Base-by-base conservation (phyloP, 2,113 vertebrate species). In the Beaufortia kweichowensis region DNA sequence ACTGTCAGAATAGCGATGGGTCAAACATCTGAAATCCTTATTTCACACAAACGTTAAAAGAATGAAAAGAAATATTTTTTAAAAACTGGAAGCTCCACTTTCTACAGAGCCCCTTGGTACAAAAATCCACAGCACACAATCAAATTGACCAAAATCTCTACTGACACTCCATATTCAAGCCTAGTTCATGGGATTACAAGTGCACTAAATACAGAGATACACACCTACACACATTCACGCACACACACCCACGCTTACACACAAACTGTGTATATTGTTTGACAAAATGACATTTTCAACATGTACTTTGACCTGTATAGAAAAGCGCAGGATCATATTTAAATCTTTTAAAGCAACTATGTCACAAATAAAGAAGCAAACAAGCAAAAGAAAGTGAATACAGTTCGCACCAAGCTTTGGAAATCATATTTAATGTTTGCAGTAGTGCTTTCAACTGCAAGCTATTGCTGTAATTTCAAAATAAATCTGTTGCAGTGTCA, bases 131-230 rank as follows among this genome's bases (percentile, higher is more conserved):
- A 90, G 87, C 85, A 91, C 90, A 92, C 85, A 89, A 86, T 88
- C 89, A 88, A 88, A 86, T 85, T 90, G 85, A 90, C 87, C 90
- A 92, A 87, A 91, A 86, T 67, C 87, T 91, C 89, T 85, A 91
- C 89, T 83, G 87, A 90, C 89, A 91, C 89, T 89, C 89, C 87
- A 91, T 89, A 89, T 91, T 91, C 90, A 93, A 92, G 88, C 90
- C 87, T 91, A 90, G 86, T 89, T 92, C 89, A 90, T 90, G 88
- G 87, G 89, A 90, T 93, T 92, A 85, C 87, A 90, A 91, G 89
- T 91, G 91, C 87, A 91, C 88, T 89, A 91, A 71, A 90, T 89
- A 90, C 86, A 89, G 82, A 90, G 89, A 91, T 84, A 86, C 84
- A 91, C 89, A 88, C 85, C 85, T 87, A 89, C 86, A 84, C 85